Base-by-base conservation (phyloP, 2,113 vertebrate species). In the Recurvirostra avosetta region DNA sequence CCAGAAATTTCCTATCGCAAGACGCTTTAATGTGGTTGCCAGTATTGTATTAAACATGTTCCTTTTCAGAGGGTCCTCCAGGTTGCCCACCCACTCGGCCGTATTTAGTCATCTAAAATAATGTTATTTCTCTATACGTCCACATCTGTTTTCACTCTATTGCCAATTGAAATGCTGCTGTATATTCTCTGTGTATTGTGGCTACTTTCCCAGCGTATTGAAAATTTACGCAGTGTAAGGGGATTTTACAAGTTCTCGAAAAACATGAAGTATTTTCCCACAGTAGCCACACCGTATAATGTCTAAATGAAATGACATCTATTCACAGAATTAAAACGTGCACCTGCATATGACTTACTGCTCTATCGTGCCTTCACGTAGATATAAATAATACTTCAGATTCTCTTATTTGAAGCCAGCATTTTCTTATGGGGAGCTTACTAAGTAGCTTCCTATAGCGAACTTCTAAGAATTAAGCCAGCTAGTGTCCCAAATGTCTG, bases 131-230 rank as follows among this genome's bases (percentile, higher is more conserved):
- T 97, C 95, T 88, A 76, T 97, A 82, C 59, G 58, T 96, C 85
- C 96, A 98, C 98, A 98, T 98, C 98, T 98, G 98, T 96, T 98
- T 98, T 97, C 97, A 98, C 96, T 98, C 97, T 96, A 9, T 96
- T 97, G 98, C 98, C 97, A 97, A 96, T 97, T 96, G 97, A 94
- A 98, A 86, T 96, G 97, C 97, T 92, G 97, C 97, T 98, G 96
- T 97, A 90, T 94, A 67, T 96, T 97, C 97, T 93, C 52, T 98
- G 98, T 98, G 92, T 97, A 95, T 96, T n/a, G 63, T 98, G 98
- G 98, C 98, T 86, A 82, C 95, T 97, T 98, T 98, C 98, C 98
- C 98, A 98, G 97, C 92, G 36, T 92, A 97, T 86, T 96, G 96
- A 96, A 96, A 97, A 98, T 97, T 96, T 98, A 97, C 76, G 19